phyloP scores from a whole-genome alignment of 2,113 vertebrate genomes.

The Tetrax tetrax region DNA sequence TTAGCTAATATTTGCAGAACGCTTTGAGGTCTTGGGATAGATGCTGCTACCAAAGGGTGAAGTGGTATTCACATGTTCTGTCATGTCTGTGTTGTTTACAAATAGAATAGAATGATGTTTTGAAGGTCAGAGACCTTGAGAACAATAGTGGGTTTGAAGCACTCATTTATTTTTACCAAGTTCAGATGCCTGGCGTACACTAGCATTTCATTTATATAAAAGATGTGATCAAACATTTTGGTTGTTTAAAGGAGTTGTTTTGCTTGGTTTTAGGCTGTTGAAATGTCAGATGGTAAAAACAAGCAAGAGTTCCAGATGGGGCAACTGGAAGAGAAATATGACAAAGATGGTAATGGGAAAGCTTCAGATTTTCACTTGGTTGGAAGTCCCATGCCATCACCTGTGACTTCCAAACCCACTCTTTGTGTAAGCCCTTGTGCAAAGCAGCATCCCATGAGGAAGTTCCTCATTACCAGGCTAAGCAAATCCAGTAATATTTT shows the following conservation, averaged over 20 bases:
- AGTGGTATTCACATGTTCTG: constrained; percentile 52
- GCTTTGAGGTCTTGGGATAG: constrained; percentile 31
- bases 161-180: constrained; percentile 66
- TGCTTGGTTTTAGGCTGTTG: constrained; percentile 58
- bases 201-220: constrained; percentile 64
- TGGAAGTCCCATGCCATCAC: not conserved
- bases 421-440: constrained; percentile 36
- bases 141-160: constrained; percentile 68
- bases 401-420: constrained; percentile 4
- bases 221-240: constrained; percentile 59
- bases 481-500: not conserved
- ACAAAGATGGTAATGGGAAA: not conserved
- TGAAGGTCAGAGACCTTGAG: constrained; percentile 67
- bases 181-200: constrained; percentile 67
- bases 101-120: constrained; percentile 66
- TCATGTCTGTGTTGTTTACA: constrained; percentile 66
- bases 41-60: constrained; percentile 55
- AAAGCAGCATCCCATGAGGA: not conserved
- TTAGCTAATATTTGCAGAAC: constrained; percentile 55
- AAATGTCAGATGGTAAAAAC: constrained; percentile 66
- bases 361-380: not conserved
- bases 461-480: constrained; percentile 63
- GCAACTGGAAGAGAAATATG: constrained; percentile 22
- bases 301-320: constrained; percentile 63
- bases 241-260: constrained; percentile 43